phyloP scores from a whole-genome alignment of 2,797 vertebrate genomes.

The Echeneis naucrates region DNA sequence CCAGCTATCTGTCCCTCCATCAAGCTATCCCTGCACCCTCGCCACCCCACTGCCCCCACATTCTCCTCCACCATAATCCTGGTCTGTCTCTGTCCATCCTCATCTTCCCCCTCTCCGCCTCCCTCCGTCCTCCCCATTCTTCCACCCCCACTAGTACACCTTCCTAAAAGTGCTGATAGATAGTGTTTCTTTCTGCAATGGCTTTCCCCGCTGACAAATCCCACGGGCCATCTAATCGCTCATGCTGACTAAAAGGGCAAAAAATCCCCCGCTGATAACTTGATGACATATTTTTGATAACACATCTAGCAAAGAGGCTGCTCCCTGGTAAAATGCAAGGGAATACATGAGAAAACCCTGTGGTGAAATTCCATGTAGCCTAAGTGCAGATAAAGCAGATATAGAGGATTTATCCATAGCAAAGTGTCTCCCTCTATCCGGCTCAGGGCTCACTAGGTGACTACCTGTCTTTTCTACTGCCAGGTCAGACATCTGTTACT shows the following conservation, averaged over 20 bases:
- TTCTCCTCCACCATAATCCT: conserved; percentile 24
- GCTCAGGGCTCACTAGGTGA: conserved; percentile 2
- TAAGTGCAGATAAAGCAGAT: conserved; percentile 41
- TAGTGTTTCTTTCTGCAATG: conserved; percentile 48
- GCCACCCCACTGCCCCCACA: background rate
- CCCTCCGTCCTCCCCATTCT: conserved; percentile 19
- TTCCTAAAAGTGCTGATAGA: conserved; percentile 41
- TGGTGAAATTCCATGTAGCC: conserved; percentile 48
- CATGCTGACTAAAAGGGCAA: conserved; percentile 41
- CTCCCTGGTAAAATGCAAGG: conserved; percentile 25
- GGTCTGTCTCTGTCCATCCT: conserved; percentile 1
- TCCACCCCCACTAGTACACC: conserved; percentile 3
- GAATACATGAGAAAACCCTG: conserved; percentile 36
- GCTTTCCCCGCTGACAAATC: conserved; percentile 64
- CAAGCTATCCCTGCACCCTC: background rate
- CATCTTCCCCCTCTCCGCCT: background rate
- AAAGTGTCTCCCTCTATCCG: conserved; percentile 22
- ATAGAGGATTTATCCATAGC: conserved; percentile 40
- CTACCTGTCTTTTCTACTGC: background rate
- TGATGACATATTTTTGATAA: conserved; percentile 52
- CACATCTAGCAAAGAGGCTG: conserved; percentile 19
- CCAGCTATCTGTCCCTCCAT: conserved; percentile 9
- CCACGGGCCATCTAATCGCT: conserved; percentile 26
- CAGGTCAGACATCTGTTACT: background rate
- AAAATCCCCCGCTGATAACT: conserved; percentile 25